phyloP scores from a whole-genome alignment of 1,140 invertebrate species.

The Penaeus japonicus region DNA sequence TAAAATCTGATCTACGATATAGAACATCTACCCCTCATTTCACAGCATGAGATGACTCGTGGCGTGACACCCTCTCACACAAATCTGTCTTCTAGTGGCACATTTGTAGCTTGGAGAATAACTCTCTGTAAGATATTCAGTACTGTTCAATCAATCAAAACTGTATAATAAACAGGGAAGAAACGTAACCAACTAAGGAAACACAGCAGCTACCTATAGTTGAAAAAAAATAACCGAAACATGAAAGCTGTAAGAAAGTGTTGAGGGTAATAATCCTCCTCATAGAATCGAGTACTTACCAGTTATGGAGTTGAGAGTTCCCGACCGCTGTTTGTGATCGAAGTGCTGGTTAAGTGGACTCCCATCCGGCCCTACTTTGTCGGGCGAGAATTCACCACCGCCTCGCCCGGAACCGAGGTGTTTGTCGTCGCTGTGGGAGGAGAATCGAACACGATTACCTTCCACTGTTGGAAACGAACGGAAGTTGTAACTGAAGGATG shows the following conservation, averaged over 20 bases:
- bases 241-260: background rate
- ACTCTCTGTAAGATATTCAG: too few species aligned
- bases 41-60: too few species aligned
- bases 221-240: background rate
- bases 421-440: constrained; percentile 38
- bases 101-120: too few species aligned
- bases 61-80: too few species aligned
- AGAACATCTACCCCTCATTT: too few species aligned
- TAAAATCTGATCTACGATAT: too few species aligned
- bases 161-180: too few species aligned
- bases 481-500: background rate
- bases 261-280: background rate
- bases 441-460: background rate
- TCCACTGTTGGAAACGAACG: too few species aligned
- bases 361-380: constrained; percentile 87
- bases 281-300: constrained; percentile 60
- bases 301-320: constrained; percentile 68
- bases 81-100: too few species aligned
- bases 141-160: too few species aligned
- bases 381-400: constrained; percentile 81
- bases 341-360: constrained; percentile 86
- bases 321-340: constrained; percentile 67
- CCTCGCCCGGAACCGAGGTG: constrained; percentile 44
- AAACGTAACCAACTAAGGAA: too few species aligned
- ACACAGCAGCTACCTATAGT: too few species aligned